Base-by-base conservation (phyloP, 2,888 invertebrate genomes). In the Drepanosiphum platanoidis region DNA sequence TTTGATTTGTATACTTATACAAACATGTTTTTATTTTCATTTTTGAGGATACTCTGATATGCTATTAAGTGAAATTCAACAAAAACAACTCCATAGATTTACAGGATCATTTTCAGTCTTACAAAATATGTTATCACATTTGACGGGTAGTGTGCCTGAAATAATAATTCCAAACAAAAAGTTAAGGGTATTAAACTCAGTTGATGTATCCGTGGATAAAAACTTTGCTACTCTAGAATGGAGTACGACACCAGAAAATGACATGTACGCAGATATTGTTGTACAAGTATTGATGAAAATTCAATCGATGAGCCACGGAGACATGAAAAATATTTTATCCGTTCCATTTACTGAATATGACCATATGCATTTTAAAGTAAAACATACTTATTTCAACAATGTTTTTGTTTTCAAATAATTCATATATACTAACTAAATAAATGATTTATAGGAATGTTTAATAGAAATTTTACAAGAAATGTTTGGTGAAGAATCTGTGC, bases 261-360 rank as follows among this genome's bases (percentile, higher is more conserved):
- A 99, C 90, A 98, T 99, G 97, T 99, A 95, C 90, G 98, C 99
- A 42, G 99, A 99, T 91, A 95, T 98, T 42, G 94, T 97, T 42
- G 92, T 98, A 83, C 84, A 84, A 84, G 84, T 84, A 4, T 84
- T 84, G 15, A 84, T 84, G 84, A 84, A 75, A 30, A 84, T 84
- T 77, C 84, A 84, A 52, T 7, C 39, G 39, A 84, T 84, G 84
- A 70, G 36, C 15, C 68, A 84, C 3, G 39, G 58, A 5, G 84
- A 84, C 11, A 77, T 84, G 77, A 77, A 84, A 1, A 93, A 93
- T 88, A 92, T 92, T 81, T 90, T 92, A 32, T 91, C 92, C 0
- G 90, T 92, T 0, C 92, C 92, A 0, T 92, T 92, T 58, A 92
- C 92, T 52, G 96, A 96, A 89, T 94, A 97, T 81, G 97, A 97